phyloP scores from a whole-genome alignment of 1,140 invertebrate genomes.

The Drosophila ficusphila region DNA sequence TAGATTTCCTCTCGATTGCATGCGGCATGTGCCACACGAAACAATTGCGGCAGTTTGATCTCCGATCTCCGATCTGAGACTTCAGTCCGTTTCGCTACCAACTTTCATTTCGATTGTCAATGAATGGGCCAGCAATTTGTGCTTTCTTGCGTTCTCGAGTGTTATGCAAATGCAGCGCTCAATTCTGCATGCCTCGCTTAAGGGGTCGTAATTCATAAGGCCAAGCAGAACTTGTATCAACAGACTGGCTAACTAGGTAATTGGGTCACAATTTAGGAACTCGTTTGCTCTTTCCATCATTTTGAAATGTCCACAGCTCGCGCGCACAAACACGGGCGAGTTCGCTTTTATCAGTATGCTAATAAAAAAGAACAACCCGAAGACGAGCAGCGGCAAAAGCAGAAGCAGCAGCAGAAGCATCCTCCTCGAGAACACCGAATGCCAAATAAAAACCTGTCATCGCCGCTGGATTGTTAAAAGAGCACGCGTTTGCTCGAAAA shows the following conservation, averaged over 20 bases:
- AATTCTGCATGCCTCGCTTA: conserved; percentile 11
- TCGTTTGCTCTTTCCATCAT: conserved; percentile 63
- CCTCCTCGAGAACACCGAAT: conserved; percentile 18
- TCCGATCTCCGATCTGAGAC: conserved; percentile 5
- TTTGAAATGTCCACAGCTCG: conserved; percentile 33
- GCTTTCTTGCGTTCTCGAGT: conserved; percentile 37
- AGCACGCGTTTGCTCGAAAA: conserved; percentile 20
- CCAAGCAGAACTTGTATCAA: conserved; percentile 19
- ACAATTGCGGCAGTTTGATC: conserved; percentile 35
- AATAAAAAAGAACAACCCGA: conserved; percentile 49
- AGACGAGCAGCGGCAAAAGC: conserved; percentile 10
- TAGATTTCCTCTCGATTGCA: conserved; percentile 45
- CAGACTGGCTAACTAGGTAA: conserved; percentile 69
- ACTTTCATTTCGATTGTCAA: conserved; percentile 75
- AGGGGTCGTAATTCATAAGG: conserved; percentile 21
- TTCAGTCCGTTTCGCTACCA: conserved; percentile 20
- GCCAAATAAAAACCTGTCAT: conserved; percentile 38
- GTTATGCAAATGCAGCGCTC: conserved; percentile 45
- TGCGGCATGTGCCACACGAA: conserved; percentile 25
- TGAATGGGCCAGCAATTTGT: conserved; percentile 55
- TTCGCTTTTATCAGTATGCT: conserved; percentile 71
- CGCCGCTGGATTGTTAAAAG: conserved; percentile 14
- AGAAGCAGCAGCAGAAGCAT: neutral
- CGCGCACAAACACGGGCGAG: conserved; percentile 12
- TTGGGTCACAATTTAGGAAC: conserved; percentile 80